Base-by-base conservation (phyloP, 35 echinoderm and acorn worm genomes). In the Diadema setosum region DNA sequence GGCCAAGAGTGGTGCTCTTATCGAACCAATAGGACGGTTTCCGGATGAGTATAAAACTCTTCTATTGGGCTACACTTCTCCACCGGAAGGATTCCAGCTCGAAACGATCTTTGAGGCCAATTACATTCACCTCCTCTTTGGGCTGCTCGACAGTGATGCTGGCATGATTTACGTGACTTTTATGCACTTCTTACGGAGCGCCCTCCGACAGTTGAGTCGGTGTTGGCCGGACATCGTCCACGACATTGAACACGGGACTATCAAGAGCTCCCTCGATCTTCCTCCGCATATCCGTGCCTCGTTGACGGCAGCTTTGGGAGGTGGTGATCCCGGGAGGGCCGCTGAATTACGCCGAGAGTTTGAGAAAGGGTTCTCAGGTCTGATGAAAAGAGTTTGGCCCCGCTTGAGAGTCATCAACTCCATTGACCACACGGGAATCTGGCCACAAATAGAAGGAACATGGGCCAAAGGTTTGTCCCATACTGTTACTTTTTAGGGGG, bases 51-150 rank as follows among this genome's bases (percentile, higher is more conserved):
- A 58, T 18, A 21, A 58, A 30, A 5, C 32, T 4, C 3, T 45
- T 4, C 39, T 36, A 27, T 35, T 39, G 0, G 12, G 18, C 7
- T 84, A 58, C 33, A 84, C 33, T 2, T 45, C 93, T 0, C 93
- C 93, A 4, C 34, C 55, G 33, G 26, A 29, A 34, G 82, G 64
- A 12, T 94, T 86, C 65, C 21, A 45, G 18, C 90, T 94, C 42
- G 57, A 12, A 6, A 94, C 87, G 1, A 17, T 45, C 17, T 85
- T 64, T 32, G 93, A 94, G 50, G 87, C 93, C 55, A 55, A 59
- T 42, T 94, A 94, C 25, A 83, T 94, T 6, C 82, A 94, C 41
- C 35, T 94, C 7, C 83, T 94, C 0, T 94, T 94, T 70, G 87
- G 58, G n/a, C 56, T 94, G 2, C 34, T 69, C 15, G 93, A 94